Conservation (phyloP, 2,888 invertebrate species). For the Nowickia ferox region DNA sequence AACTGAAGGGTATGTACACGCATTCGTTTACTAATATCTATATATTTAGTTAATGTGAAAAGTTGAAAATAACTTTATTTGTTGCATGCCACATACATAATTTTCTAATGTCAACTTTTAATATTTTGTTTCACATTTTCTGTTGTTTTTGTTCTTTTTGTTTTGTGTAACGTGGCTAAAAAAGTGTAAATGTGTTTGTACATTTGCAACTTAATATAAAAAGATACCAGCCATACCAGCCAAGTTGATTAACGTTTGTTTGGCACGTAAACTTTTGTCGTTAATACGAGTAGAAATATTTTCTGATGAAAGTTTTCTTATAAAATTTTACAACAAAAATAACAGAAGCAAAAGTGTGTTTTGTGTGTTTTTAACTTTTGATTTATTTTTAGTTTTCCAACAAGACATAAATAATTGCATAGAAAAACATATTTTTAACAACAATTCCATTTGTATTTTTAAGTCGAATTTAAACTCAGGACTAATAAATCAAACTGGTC, state of each 20-base stretch:
- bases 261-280: conserved; percentile 69
- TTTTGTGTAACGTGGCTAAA: conserved; percentile 9
- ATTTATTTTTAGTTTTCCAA: conserved; percentile 55
- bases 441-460: conserved; percentile 38
- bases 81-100: conserved; percentile 76
- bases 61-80: conserved; percentile 78
- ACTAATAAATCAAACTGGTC: conserved; percentile 34
- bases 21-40: neutral
- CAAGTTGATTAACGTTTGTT: conserved; percentile 68
- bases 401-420: conserved; percentile 29
- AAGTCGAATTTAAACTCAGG: conserved; percentile 45
- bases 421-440: conserved; percentile 26
- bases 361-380: conserved; percentile 56
- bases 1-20: no score
- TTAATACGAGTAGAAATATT: conserved; percentile 57
- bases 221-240: neutral
- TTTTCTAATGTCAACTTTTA: conserved; percentile 78
- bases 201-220: conserved; percentile 43
- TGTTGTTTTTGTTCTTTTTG: conserved; percentile 8
- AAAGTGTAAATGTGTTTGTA: conserved; percentile 11
- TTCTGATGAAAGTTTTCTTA: conserved; percentile 65
- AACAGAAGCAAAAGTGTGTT: conserved; percentile 30
- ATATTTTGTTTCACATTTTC: conserved; percentile 75
- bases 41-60: conserved; percentile 74
- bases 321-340: conserved; percentile 54